Evolutionary conservation across 2,113 vertebrate species (phyloP).

Genomic region (Leucopsar rothschildi): DNA sequence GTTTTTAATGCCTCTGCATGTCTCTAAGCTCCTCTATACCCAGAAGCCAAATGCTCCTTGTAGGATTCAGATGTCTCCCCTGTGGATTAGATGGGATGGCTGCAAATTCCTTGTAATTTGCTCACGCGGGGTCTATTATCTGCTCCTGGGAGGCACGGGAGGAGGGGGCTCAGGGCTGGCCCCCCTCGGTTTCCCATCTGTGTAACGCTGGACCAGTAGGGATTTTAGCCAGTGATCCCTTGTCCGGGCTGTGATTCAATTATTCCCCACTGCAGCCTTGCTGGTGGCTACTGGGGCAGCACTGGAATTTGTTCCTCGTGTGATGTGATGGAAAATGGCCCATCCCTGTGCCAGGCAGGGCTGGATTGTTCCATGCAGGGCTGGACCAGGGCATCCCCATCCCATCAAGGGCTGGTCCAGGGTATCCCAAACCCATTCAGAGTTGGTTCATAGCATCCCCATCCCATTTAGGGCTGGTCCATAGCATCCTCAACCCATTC

Average conservation of each 20-base stretch:
- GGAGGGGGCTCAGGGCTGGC: neutral
- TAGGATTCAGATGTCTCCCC: slow-evolving; percentile 6
- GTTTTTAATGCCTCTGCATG: slow-evolving; percentile 45
- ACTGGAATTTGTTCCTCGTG: fast-evolving
- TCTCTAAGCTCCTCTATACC: slow-evolving; percentile 18
- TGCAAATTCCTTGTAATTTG: slow-evolving; percentile 47
- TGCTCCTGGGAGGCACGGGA: neutral
- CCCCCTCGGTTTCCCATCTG: neutral
- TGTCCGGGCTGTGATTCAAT: neutral
- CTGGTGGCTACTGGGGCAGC: neutral
- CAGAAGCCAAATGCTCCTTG: slow-evolving; percentile 15
- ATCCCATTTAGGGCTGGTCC: fast-evolving
- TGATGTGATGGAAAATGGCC: neutral
- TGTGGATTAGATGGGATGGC: slow-evolving; percentile 16
- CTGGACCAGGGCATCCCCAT: neutral
- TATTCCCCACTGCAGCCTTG: neutral
- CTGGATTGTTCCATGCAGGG: too few relatives aligned
- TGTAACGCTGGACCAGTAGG: neutral
- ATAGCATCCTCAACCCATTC: neutral
- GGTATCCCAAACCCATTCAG: fast-evolving
- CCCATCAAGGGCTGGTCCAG: neutral
- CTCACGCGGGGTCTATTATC: neutral
- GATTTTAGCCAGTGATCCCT: neutral
- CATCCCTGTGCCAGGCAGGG: neutral
- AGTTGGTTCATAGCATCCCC: too few relatives aligned